Conservation (phyloP, 2,113 vertebrate species). For the Chloropsis cyanopogon region DNA sequence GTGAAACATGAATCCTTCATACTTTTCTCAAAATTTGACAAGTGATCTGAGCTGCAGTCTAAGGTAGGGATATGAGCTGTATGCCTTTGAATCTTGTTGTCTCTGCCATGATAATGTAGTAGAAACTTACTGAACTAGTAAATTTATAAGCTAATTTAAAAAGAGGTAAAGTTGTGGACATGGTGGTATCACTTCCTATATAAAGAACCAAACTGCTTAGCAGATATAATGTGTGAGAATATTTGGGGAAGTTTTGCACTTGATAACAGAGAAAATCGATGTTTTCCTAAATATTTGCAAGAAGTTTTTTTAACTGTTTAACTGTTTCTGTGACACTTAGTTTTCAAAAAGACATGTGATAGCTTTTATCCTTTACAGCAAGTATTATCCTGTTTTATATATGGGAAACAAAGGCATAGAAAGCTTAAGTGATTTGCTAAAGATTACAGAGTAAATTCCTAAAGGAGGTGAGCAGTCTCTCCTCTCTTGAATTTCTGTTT, state of each 20-base stretch:
- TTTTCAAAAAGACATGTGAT: background rate
- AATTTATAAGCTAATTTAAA: background rate
- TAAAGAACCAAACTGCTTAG: background rate
- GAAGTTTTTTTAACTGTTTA: background rate
- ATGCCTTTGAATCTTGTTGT: background rate
- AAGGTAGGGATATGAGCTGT: background rate
- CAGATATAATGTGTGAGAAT: background rate
- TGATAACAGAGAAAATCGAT: background rate
- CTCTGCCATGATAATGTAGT: background rate
- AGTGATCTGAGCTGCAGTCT: background rate
- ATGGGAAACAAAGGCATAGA: background rate
- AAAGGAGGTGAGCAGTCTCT: background rate
- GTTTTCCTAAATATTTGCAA: background rate
- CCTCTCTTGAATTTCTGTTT: background rate
- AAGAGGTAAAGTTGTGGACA: background rate
- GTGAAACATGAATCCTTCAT: background rate
- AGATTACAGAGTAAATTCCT: background rate
- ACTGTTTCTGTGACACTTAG: background rate
- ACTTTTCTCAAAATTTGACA: background rate
- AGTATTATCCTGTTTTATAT: background rate
- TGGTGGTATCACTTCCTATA: background rate
- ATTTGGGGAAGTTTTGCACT: background rate
- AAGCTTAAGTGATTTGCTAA: constrained; percentile 5
- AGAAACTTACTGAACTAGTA: background rate
- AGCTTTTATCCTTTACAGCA: background rate